These are phyloP conservation scores for Lysandra coridon DNA, from an alignment of 2,888 invertebrate species.

Conservation along the genomic window DNA sequence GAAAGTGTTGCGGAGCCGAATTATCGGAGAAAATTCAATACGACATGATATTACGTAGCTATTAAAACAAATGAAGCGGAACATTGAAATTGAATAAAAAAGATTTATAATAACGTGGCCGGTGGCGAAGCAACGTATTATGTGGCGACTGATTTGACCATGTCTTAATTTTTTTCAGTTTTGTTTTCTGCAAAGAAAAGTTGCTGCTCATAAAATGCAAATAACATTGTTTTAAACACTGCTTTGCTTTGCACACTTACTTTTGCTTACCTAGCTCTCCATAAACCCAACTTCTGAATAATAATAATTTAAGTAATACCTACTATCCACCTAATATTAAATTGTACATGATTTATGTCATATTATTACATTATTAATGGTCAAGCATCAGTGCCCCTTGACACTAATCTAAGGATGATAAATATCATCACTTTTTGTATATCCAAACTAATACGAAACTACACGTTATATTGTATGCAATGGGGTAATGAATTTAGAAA, in stretches of 20 bases:
- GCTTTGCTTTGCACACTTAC: not conserved
- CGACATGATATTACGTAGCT: not conserved
- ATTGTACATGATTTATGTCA: not conserved
- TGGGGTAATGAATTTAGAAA: slow-evolving; percentile 24
- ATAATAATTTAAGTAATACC: too few species aligned
- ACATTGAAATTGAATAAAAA: not conserved
- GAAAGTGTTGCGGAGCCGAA: slow-evolving; percentile 17
- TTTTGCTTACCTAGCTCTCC: not conserved
- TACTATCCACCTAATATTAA: not conserved
- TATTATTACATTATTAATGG: not conserved
- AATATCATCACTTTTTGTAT: not conserved
- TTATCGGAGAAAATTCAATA: slow-evolving; percentile 10
- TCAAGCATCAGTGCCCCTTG: not conserved
- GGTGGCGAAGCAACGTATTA: not conserved
- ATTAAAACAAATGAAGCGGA: not conserved
- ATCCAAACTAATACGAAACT: not conserved
- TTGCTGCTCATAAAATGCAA: not conserved
- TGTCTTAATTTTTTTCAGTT: not conserved
- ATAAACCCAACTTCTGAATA: not conserved
- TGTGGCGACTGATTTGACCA: too few species aligned
- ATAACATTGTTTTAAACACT: not conserved
- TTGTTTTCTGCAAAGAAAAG: not conserved
- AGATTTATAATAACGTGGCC: not conserved
- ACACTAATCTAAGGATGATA: slow-evolving; percentile 5
- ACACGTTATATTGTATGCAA: not conserved